A percentile compares a stretch with the other conserved stretches of the same genome.
Conservation (phyloP, 2,113 vertebrate genomes). For the Ameiurus melas region DNA sequence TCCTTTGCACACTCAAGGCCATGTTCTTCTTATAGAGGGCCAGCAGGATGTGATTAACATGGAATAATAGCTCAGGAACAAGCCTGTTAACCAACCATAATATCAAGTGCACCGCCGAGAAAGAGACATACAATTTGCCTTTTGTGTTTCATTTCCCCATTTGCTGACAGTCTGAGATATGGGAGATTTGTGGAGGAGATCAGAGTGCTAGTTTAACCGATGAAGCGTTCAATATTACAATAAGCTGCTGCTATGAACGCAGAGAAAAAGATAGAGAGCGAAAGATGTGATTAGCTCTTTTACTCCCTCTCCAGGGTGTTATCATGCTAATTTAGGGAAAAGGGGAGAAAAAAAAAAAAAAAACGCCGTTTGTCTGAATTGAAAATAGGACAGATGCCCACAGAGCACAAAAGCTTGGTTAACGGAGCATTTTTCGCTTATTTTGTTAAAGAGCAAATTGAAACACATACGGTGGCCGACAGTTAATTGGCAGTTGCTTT, state of each 20-base stretch:
- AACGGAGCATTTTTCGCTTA: constrained; percentile 23
- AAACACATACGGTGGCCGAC: constrained; percentile 36
- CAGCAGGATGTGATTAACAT: constrained; percentile 64
- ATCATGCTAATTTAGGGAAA: constrained; percentile 71
- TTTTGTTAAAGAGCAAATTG: constrained; percentile 3
- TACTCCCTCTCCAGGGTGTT: constrained; percentile 60
- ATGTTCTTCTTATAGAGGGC: constrained; percentile 30
- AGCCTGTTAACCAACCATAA: constrained; percentile 55
- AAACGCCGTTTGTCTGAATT: constrained; percentile 3
- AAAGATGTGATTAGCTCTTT: constrained; percentile 51
- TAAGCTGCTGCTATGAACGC: constrained; percentile 61
- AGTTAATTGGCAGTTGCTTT: constrained; percentile 72
- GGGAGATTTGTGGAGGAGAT: constrained; percentile 71
- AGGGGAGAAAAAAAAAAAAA: constrained; percentile 15
- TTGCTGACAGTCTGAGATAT: constrained; percentile 66
- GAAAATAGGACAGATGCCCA: constrained; percentile 35
- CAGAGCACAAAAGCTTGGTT: constrained; percentile 9
- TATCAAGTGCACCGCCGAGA: constrained; percentile 61
- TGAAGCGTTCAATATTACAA: constrained; percentile 68
- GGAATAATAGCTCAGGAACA: constrained; percentile 67
- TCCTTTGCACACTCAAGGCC: not conserved
- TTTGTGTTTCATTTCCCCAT: constrained; percentile 60
- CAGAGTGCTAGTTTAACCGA: constrained; percentile 72
- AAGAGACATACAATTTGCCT: constrained; percentile 71
- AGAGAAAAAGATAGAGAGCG: constrained; percentile 18